A percentile compares a stretch with the other conserved stretches of the same genome.
Conservation (phyloP, 2,113 vertebrate species). For the Rissa tridactyla region DNA sequence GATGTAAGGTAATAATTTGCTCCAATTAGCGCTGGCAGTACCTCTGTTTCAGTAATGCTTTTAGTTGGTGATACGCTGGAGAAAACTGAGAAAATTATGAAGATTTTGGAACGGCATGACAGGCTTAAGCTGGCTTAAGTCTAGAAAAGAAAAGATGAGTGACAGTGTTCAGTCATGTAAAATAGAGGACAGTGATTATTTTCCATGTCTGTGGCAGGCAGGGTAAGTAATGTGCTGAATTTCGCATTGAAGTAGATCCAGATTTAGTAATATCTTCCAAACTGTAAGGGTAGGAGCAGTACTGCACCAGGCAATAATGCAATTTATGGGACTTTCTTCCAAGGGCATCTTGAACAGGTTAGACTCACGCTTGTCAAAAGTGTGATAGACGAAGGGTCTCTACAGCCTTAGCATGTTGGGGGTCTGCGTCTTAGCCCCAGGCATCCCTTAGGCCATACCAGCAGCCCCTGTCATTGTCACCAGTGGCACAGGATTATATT, state of each 20-base stretch:
- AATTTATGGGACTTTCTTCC: background rate
- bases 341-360: background rate
- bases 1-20: background rate
- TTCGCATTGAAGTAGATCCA: background rate
- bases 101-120: background rate
- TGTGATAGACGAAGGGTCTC: background rate
- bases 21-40: background rate
- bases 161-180: background rate
- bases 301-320: background rate
- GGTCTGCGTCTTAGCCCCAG: background rate
- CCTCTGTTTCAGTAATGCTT: background rate
- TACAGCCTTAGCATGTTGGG: background rate
- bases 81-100: background rate
- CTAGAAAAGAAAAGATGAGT: background rate
- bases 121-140: background rate
- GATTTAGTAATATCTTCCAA: background rate
- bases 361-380: background rate
- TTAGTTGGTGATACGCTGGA: background rate
- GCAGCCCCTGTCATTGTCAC: background rate
- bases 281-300: background rate
- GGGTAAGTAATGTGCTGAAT: background rate
- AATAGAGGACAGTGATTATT: background rate
- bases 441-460: background rate
- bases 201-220: background rate
- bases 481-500: background rate